Conservation (phyloP, 2,888 invertebrate genomes). For the Dicranocentrus wangi region DNA sequence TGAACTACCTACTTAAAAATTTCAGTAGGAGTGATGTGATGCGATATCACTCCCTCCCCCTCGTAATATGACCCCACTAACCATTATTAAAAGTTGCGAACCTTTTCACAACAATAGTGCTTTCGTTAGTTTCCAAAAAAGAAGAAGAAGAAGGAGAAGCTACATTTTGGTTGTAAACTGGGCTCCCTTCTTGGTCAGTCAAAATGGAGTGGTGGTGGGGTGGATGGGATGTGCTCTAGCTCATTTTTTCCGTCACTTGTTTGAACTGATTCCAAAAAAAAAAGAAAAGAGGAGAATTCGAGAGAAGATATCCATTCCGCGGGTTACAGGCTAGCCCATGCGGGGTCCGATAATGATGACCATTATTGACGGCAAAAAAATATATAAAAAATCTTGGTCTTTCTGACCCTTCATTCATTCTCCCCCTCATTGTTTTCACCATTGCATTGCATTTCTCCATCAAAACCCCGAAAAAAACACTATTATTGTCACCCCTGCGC, state of each 20-base stretch:
- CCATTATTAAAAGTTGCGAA: constrained; percentile 28
- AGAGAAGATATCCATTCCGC: background rate
- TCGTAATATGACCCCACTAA: constrained; percentile 13
- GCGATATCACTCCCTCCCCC: no score
- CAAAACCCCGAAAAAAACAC: no score
- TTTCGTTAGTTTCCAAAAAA: background rate
- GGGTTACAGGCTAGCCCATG: background rate
- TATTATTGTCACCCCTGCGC: no score
- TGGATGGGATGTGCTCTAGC: constrained; percentile 9
- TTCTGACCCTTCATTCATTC: constrained; percentile 6
- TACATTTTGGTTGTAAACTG: no score
- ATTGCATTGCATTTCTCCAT: constrained; percentile 16
- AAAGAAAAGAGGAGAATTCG: background rate
- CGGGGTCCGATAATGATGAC: constrained; percentile 3
- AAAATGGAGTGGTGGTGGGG: background rate
- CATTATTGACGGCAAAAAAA: constrained; percentile 2
- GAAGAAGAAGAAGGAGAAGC: no score
- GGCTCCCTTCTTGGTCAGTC: no score
- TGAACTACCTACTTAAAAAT: no score
- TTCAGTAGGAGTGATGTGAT: no score
- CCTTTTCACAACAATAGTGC: constrained; percentile 14
- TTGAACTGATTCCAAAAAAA: constrained; percentile 25
- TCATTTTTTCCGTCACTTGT: constrained; percentile 40
- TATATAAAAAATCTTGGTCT: background rate
- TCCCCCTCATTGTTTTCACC: constrained; percentile 14